These are phyloP conservation scores for Steinernema feltiae DNA, from an alignment of 1,140 invertebrate genomes.

Conservation along the genomic window DNA sequence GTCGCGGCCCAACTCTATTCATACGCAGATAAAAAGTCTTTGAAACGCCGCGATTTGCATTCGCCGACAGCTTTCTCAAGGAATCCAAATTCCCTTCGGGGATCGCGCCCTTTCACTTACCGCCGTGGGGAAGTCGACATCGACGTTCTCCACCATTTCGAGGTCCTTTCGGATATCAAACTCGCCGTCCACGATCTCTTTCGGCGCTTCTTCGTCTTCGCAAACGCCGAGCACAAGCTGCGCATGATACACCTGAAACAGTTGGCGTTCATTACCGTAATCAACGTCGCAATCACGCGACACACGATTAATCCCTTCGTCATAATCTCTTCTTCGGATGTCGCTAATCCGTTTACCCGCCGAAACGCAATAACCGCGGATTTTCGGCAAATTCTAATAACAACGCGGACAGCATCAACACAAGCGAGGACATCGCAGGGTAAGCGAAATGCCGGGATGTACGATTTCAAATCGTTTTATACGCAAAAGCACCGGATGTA, in stretches of 20 bases:
- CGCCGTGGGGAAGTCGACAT: slow-evolving; percentile 23
- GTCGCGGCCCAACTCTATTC: neutral
- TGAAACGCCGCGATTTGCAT: neutral
- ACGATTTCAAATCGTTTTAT: too few relatives aligned
- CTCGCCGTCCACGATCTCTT: neutral
- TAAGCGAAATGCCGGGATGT: neutral
- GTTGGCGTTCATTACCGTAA: neutral
- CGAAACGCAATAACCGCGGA: slow-evolving; percentile 4
- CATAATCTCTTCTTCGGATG: neutral
- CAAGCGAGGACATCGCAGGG: neutral
- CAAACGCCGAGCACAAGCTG: slow-evolving; percentile 22
- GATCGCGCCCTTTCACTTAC: neutral
- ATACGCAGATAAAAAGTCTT: neutral
- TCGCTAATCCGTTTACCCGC: neutral
- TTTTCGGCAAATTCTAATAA: neutral
- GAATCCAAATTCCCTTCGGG: neutral
- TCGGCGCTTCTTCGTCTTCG: slow-evolving; percentile 14
- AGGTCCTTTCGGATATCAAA: slow-evolving; percentile 25
- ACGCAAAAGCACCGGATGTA: neutral
- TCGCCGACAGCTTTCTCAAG: neutral
- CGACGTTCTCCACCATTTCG: slow-evolving; percentile 20
- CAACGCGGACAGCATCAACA: neutral
- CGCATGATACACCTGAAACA: slow-evolving; percentile 31
- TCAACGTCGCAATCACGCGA: too few relatives aligned
- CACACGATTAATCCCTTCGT: neutral